Percentiles rank a stretch among this genome's conserved stretches.
Conservation (phyloP, 2,888 invertebrate genomes). For the Sthenelais limicola region DNA sequence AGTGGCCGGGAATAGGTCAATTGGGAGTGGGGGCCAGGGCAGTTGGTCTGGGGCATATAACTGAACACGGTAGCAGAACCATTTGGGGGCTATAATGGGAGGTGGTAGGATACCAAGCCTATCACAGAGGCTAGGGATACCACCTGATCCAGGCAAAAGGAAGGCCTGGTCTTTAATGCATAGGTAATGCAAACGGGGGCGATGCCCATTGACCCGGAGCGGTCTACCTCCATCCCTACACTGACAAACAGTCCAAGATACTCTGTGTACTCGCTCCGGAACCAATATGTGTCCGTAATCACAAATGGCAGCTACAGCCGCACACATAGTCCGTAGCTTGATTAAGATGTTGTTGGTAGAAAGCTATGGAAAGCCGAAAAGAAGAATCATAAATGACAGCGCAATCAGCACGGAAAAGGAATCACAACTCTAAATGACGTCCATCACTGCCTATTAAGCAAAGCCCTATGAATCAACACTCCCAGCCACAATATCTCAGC, state of each 20-base stretch:
- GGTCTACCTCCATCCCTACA: background rate
- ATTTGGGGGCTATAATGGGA: background rate
- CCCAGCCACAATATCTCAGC: too few species aligned
- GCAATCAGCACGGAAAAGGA: too few species aligned
- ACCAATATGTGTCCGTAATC: constrained; percentile 16
- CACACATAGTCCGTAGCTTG: too few species aligned
- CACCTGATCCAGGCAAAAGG: constrained; percentile 33
- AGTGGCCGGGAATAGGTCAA: constrained; percentile 2
- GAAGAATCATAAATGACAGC: too few species aligned
- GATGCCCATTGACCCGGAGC: constrained; percentile 7
- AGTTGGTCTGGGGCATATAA: background rate
- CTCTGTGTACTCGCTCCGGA: background rate
- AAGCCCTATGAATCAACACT: too few species aligned
- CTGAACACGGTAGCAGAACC: background rate
- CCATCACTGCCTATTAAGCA: too few species aligned
- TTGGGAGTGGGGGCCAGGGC: background rate
- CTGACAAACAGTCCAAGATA: background rate
- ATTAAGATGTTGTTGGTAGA: too few species aligned
- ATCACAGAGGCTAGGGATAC: background rate
- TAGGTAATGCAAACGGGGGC: constrained; percentile 11
- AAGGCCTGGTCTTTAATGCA: constrained; percentile 12
- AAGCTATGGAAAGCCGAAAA: too few species aligned
- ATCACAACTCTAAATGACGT: too few species aligned
- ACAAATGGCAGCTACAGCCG: constrained; percentile 18
- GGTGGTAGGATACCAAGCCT: background rate